Evolutionary conservation across 2,888 invertebrate species (phyloP).

Genomic region (Eutolmus rufibarbis): DNA sequence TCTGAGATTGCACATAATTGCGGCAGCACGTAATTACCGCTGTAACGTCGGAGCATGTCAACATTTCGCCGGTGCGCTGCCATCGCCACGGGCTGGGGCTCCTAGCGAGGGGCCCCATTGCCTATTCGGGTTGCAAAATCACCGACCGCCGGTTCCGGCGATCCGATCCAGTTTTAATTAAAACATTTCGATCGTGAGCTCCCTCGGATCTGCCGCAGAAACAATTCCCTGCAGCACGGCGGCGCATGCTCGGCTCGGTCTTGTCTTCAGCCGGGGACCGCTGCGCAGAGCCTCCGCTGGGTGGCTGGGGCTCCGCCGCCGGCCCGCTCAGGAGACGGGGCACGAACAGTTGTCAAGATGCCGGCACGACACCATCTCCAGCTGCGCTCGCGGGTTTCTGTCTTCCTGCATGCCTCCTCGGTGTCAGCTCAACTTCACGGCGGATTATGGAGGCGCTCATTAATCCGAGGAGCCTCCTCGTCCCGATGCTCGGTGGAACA

Average conservation of each 20-base stretch:
- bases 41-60: slow-evolving; percentile 1
- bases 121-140: neutral
- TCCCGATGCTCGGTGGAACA: neutral
- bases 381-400: neutral
- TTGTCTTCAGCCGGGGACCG: neutral
- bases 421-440: slow-evolving; percentile 10
- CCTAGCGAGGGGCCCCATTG: neutral
- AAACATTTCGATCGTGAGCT: slow-evolving; percentile 24
- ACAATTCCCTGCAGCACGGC: neutral
- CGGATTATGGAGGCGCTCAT: neutral
- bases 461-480: neutral
- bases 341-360: slow-evolving; percentile 21
- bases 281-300: neutral
- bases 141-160: neutral
- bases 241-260: neutral
- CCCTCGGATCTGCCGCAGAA: neutral
- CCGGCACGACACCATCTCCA: slow-evolving; percentile 17
- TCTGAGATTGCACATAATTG: slow-evolving; percentile 16
- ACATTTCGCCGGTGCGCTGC: neutral
- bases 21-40: neutral
- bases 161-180: slow-evolving; percentile 10
- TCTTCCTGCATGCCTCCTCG: neutral
- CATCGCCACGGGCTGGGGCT: neutral
- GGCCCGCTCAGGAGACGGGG: neutral
- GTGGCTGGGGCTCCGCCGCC: neutral